These are phyloP conservation scores for Limnephilus marmoratus DNA, from an alignment of 2,888 invertebrate genomes.

Conservation along the genomic window DNA sequence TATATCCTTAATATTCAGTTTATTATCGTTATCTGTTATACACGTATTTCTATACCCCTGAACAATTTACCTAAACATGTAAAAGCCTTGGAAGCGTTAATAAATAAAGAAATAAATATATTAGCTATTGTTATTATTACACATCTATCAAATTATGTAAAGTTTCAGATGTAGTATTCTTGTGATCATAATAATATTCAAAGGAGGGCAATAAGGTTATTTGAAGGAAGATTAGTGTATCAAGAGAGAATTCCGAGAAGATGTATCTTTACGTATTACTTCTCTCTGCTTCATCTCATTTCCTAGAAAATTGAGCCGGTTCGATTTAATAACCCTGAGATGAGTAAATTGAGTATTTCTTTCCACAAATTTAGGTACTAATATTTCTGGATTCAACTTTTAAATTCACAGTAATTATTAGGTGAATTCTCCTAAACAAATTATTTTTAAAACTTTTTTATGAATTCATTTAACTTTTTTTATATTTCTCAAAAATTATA, in stretches of 20 bases:
- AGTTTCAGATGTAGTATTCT: neutral
- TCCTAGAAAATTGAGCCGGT: neutral
- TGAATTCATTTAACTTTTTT: no score
- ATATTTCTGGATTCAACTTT: neutral
- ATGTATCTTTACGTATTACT: neutral
- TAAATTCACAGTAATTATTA: neutral
- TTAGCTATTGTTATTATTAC: no score
- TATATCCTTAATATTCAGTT: no score
- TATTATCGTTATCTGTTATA: no score
- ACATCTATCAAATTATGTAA: neutral
- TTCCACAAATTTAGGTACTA: neutral
- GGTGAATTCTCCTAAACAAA: neutral
- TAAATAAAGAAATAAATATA: no score
- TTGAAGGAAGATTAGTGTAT: conserved; percentile 6
- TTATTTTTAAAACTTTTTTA: neutral
- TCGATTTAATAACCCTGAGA: conserved; percentile 24
- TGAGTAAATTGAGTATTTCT: conserved; percentile 8
- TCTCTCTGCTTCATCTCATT: neutral
- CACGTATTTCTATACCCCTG: no score
- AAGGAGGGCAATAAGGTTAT: neutral
- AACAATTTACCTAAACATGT: no score
- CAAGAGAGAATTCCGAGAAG: conserved; percentile 10
- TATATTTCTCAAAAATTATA: no score
- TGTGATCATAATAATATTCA: conserved; percentile 4
- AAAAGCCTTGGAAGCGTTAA: no score